Conservation (phyloP, 2,113 vertebrate species). For the Dromaius novaehollandiae region DNA sequence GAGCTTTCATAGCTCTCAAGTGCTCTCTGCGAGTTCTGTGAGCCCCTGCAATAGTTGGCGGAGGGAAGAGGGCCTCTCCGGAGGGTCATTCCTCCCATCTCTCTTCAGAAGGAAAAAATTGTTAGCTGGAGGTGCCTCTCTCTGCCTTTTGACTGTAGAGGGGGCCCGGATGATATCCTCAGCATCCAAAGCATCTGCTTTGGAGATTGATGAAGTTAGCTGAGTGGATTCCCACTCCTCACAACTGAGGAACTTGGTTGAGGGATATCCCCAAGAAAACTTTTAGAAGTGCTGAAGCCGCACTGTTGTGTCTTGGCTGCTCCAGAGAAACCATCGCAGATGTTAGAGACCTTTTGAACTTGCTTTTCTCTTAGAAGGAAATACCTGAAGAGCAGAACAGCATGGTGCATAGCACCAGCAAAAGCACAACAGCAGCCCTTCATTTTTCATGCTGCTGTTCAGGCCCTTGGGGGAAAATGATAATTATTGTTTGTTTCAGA, state of each 20-base stretch:
- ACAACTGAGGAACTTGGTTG: neutral
- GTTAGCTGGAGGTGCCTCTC: neutral
- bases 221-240: neutral
- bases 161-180: rapidly evolving
- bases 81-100: neutral
- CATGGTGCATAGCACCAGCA: neutral
- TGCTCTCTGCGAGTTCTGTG: neutral
- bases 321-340: neutral
- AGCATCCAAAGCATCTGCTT: neutral
- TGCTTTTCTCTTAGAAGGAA: neutral
- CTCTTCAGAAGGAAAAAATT: neutral
- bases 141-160: neutral
- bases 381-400: neutral
- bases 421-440: neutral
- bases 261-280: neutral
- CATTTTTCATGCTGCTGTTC: neutral
- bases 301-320: neutral
- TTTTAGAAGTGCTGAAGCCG: neutral
- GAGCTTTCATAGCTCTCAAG: neutral
- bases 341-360: neutral
- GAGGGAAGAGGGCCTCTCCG: neutral
- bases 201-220: neutral
- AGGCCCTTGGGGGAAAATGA: neutral
- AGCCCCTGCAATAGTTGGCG: neutral
- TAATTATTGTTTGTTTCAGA: neutral